Percentiles rank a stretch among this genome's conserved stretches.
Conservation (phyloP, 2,888 invertebrate species). For the Lottia scabra region DNA sequence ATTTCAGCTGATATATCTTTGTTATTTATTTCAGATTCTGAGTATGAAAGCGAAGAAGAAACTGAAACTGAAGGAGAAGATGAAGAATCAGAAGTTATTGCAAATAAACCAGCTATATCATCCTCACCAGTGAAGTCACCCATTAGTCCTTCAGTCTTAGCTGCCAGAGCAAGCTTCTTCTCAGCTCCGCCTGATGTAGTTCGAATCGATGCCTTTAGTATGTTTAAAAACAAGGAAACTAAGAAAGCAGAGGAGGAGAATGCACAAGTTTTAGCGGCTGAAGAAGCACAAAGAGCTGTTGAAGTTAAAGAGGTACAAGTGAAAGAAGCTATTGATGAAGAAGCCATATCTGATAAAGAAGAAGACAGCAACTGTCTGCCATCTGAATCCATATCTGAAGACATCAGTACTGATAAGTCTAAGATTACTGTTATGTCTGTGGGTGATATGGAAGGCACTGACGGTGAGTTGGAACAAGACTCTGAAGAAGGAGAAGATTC, state of each 20-base stretch:
- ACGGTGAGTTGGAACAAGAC: constrained; percentile 23
- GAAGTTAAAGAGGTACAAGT: constrained; percentile 29
- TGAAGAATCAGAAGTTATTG: constrained; percentile 12
- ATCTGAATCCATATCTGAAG: background rate
- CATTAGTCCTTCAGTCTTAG: constrained; percentile 30
- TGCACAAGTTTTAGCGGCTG: constrained; percentile 13
- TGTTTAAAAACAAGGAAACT: constrained; percentile 57
- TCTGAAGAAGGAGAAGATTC: constrained; percentile 12
- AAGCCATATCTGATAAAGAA: constrained; percentile 81
- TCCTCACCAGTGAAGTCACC: constrained; percentile 20
- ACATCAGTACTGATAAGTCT: constrained; percentile 10
- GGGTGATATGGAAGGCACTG: constrained; percentile 3
- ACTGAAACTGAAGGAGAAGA: constrained; percentile 48
- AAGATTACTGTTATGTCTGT: background rate
- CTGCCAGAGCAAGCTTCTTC: constrained; percentile 64
- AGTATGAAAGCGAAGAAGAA: constrained; percentile 42
- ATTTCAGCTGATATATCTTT: no score
- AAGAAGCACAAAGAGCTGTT: constrained; percentile 32
- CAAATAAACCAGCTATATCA: constrained; percentile 6
- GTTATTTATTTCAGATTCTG: constrained; percentile 33
- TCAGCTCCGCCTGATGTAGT: constrained; percentile 62
- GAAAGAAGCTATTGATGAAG: constrained; percentile 74
- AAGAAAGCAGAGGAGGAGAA: constrained; percentile 41
- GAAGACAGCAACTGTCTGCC: background rate
- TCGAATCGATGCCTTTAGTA: constrained; percentile 60